Evolutionary conservation across 2,797 vertebrate species (phyloP).

Genomic region (Leuciscus waleckii): DNA sequence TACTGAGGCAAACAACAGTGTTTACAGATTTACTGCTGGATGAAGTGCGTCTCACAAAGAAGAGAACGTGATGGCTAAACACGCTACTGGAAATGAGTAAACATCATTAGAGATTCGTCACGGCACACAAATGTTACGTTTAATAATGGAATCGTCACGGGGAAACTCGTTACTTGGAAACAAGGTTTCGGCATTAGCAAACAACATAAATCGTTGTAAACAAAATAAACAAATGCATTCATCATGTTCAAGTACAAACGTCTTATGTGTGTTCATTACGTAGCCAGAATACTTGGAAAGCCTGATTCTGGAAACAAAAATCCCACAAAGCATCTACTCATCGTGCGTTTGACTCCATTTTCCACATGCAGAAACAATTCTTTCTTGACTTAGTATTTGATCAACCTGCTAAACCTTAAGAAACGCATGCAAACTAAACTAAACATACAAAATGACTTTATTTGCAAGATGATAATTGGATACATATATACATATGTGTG

Average conservation of each 20-base stretch:
- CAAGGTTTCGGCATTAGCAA: neutral
- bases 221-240: constrained; percentile 11
- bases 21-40: neutral
- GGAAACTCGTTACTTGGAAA: neutral
- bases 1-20: neutral
- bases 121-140: neutral
- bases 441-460: too few relatives aligned
- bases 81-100: neutral
- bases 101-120: neutral
- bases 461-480: neutral
- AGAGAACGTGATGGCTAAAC: neutral
- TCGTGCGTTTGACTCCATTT: neutral
- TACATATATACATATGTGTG: too few relatives aligned
- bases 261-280: neutral
- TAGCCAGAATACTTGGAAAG: neutral
- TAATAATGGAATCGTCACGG: neutral
- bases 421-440: neutral
- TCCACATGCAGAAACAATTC: neutral
- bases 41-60: neutral
- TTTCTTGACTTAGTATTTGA: neutral
- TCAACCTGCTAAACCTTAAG: neutral
- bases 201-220: neutral
- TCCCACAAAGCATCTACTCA: neutral
- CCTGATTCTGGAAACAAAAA: neutral
- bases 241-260: neutral